Evolutionary conservation across 2,113 vertebrate genomes (phyloP).

Genomic region (Fulmarus glacialis): DNA sequence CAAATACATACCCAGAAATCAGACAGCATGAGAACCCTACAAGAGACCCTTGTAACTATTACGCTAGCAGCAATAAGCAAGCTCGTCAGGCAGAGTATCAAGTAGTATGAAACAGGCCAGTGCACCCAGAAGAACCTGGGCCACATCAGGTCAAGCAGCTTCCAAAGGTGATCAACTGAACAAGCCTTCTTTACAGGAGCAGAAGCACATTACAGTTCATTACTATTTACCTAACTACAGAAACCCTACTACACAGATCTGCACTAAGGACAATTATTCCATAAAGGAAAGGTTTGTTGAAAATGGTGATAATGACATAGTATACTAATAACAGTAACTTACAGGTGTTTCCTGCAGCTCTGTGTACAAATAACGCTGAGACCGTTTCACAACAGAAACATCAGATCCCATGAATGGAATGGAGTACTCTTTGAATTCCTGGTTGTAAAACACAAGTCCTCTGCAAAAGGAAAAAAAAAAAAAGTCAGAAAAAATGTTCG

Average conservation of each 20-base stretch:
- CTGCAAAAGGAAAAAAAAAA: conserved; percentile 62
- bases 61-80: background rate
- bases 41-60: background rate
- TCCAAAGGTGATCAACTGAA: background rate
- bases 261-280: background rate
- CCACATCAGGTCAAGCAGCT: background rate
- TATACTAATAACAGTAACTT: conserved; percentile 29
- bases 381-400: conserved; percentile 89
- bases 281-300: background rate
- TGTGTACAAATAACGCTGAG: conserved; percentile 87
- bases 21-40: background rate
- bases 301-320: background rate
- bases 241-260: background rate
- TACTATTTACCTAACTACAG: background rate
- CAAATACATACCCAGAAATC: background rate
- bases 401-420: conserved; percentile 92
- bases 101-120: background rate
- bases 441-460: conserved; percentile 83
- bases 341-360: conserved; percentile 85
- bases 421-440: conserved; percentile 85
- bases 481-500: background rate
- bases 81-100: background rate
- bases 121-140: background rate
- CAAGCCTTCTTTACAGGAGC: background rate
- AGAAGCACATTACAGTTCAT: background rate